Evolutionary conservation across 2,113 vertebrate genomes (phyloP).

Genomic region (Phoxinus phoxinus): DNA sequence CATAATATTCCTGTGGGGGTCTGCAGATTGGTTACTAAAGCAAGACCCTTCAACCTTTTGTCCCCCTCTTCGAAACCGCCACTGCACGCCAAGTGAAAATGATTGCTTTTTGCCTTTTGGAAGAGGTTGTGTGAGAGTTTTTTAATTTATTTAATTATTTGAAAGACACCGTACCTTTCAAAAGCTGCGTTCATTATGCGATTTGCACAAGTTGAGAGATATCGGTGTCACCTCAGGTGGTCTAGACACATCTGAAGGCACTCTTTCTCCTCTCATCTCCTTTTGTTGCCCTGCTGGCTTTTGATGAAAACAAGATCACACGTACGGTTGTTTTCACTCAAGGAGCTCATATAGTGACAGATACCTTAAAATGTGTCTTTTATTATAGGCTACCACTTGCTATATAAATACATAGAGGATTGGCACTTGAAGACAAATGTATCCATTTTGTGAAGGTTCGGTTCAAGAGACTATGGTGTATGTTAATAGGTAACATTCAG

Average conservation of each 20-base stretch:
- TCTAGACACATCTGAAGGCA: constrained; percentile 56
- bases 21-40: constrained; percentile 15
- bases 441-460: neutral
- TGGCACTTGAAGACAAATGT: neutral
- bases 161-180: constrained; percentile 54
- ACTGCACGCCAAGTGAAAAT: neutral
- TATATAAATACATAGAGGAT: neutral
- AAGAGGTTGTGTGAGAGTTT: constrained; percentile 44
- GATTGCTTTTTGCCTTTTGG: neutral
- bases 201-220: constrained; percentile 52
- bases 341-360: neutral
- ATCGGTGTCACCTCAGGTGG: constrained; percentile 62
- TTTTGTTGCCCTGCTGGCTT: constrained; percentile 50
- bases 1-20: constrained; percentile 10
- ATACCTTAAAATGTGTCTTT: neutral
- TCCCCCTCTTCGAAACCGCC: neutral
- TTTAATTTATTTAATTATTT: constrained; percentile 62
- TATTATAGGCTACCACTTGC: neutral
- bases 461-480: neutral
- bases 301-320: constrained; percentile 41
- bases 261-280: constrained; percentile 37
- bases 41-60: neutral
- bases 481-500: neutral
- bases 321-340: constrained; percentile 20
- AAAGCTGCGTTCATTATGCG: constrained; percentile 62